Conservation (phyloP, 2,888 invertebrate genomes). For the Dryococelus australis region DNA sequence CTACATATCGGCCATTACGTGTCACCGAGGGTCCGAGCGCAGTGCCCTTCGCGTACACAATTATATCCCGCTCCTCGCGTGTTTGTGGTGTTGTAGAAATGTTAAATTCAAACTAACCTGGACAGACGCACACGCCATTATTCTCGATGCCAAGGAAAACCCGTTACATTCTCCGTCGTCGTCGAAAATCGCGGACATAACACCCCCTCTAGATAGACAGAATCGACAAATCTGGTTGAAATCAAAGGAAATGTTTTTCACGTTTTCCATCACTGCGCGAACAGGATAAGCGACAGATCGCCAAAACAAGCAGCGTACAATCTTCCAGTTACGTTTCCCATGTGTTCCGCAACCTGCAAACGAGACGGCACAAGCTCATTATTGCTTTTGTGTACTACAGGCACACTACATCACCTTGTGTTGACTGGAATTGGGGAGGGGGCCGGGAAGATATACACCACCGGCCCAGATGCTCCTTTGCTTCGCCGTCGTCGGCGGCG, state of each 20-base stretch:
- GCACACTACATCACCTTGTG: no score
- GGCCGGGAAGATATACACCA: no score
- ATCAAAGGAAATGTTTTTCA: conserved; percentile 41
- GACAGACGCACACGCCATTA: conserved; percentile 64
- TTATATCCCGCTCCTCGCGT: background rate
- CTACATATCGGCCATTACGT: background rate
- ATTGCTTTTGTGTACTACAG: no score
- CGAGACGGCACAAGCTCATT: background rate
- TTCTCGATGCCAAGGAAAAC: conserved; percentile 63
- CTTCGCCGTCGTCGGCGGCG: no score
- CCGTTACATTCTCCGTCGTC: conserved; percentile 61
- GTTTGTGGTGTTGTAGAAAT: background rate
- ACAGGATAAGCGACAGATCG: background rate
- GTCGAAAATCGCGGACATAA: conserved; percentile 69
- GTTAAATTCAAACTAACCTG: conserved; percentile 58
- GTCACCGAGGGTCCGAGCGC: background rate
- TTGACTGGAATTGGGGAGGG: no score
- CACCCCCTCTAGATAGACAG: conserved; percentile 69
- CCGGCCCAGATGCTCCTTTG: no score
- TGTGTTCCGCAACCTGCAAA: background rate
- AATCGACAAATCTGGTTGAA: conserved; percentile 65
- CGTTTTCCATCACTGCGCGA: conserved; percentile 28
- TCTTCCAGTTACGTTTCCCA: background rate
- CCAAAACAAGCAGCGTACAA: background rate
- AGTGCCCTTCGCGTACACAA: background rate